A percentile compares a stretch with the other conserved stretches of the same genome.
Evolutionary conservation across 2,113 vertebrate genomes (phyloP).

Genomic region (Phylloscopus trochilus): DNA sequence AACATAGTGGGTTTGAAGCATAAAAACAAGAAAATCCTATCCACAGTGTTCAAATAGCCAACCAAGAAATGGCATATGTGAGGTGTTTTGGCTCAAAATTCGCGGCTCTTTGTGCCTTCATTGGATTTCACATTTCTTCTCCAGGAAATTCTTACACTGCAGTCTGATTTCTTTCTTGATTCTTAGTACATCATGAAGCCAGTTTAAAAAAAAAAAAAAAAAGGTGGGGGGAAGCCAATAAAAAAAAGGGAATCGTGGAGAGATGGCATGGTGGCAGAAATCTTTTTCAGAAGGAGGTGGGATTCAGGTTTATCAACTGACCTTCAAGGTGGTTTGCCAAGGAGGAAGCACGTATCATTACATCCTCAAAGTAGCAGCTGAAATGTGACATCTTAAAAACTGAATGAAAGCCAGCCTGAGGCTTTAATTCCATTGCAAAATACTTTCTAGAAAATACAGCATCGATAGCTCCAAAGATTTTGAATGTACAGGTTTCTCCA

Average conservation of each 20-base stretch:
- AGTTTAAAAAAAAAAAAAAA: background rate
- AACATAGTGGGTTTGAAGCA: background rate
- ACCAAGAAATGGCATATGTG: background rate
- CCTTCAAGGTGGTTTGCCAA: background rate
- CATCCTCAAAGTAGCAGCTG: background rate
- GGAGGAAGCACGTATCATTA: background rate
- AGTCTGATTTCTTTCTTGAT: background rate
- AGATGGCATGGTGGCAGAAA: background rate
- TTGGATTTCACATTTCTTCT: background rate
- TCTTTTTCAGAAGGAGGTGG: background rate
- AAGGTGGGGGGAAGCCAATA: rapidly evolving
- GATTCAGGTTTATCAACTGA: background rate
- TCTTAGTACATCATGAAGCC: background rate
- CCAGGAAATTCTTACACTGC: background rate
- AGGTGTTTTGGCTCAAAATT: background rate
- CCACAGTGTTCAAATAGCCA: background rate
- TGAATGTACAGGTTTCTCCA: background rate
- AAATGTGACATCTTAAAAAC: background rate
- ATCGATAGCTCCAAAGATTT: background rate
- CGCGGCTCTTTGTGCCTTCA: background rate
- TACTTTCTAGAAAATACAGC: background rate
- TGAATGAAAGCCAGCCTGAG: background rate
- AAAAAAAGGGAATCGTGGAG: background rate
- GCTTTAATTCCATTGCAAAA: background rate
- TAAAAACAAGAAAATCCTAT: background rate